These are phyloP conservation scores for Ichneumon xanthorius DNA, from an alignment of 2,888 invertebrate species.

Conservation along the genomic window DNA sequence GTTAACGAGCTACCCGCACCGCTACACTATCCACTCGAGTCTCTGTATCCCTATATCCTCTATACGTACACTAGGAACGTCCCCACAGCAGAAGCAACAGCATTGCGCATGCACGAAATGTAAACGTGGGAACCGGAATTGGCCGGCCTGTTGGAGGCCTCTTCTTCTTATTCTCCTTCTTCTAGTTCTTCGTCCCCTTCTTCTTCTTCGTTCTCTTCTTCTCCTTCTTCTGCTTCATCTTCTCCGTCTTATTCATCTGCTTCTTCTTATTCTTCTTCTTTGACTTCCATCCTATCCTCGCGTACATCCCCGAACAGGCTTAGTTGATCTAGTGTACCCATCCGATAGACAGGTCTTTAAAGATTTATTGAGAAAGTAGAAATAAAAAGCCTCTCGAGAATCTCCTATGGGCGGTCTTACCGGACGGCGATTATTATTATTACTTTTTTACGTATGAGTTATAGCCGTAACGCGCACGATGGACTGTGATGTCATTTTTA, in stretches of 20 bases:
- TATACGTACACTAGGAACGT: slow-evolving; percentile 56
- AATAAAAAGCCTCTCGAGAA: slow-evolving; percentile 14
- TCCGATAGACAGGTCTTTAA: slow-evolving; percentile 43
- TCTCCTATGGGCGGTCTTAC: neutral
- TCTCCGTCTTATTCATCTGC: neutral
- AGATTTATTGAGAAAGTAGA: slow-evolving; percentile 57
- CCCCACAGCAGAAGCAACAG: slow-evolving; percentile 66
- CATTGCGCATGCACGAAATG: slow-evolving; percentile 85
- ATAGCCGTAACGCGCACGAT: neutral
- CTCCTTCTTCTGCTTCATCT: slow-evolving; percentile 13
- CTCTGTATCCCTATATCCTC: slow-evolving; percentile 72
- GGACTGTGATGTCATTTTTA: neutral
- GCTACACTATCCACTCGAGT: slow-evolving; percentile 76
- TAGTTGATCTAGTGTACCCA: slow-evolving; percentile 61
- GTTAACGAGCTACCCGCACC: slow-evolving; percentile 84
- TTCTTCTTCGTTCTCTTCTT: slow-evolving; percentile 37
- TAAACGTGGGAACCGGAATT: slow-evolving; percentile 85
- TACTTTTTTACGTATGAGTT: neutral
- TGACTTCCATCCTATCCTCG: slow-evolving; percentile 46
- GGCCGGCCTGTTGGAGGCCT: slow-evolving; percentile 72
- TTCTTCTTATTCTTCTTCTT: slow-evolving; percentile 29
- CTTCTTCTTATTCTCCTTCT: slow-evolving; percentile 52
- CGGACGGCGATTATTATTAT: neutral
- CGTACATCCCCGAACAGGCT: slow-evolving; percentile 65
- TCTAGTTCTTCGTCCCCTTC: slow-evolving; percentile 36